phyloP scores from a whole-genome alignment of 2,888 invertebrate genomes.

The Yponomeuta evonymella region DNA sequence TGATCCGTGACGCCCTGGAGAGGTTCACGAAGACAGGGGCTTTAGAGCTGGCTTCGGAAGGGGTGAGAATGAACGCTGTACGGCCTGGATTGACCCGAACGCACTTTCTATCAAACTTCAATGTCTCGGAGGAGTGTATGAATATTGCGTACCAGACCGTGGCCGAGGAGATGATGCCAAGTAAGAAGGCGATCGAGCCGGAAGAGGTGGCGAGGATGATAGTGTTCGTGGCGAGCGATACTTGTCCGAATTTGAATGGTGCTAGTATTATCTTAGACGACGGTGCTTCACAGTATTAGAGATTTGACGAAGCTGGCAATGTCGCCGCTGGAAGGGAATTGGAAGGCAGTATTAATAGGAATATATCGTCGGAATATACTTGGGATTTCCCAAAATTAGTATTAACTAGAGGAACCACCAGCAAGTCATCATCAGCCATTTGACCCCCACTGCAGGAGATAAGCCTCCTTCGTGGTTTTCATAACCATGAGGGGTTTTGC shows the following conservation, averaged over 20 bases:
- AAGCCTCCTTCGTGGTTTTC: no score
- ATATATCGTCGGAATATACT: no score
- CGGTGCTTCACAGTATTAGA: conserved; percentile 35
- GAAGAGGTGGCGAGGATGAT: conserved; percentile 52
- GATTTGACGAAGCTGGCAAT: background rate
- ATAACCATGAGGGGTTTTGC: no score
- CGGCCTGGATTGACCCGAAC: conserved; percentile 50
- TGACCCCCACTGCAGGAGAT: no score
- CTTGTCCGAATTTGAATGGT: conserved; percentile 43
- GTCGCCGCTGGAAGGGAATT: background rate
- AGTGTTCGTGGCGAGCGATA: conserved; percentile 43
- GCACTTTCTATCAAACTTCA: conserved; percentile 45
- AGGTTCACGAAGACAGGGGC: conserved; percentile 47
- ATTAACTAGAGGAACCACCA: no score
- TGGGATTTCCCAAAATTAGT: no score
- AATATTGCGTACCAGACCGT: conserved; percentile 38
- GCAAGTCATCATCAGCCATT: no score
- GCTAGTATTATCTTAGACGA: conserved; percentile 42
- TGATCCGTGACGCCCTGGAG: conserved; percentile 46
- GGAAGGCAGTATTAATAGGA: background rate
- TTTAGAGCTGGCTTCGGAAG: conserved; percentile 44
- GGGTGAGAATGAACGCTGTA: conserved; percentile 53
- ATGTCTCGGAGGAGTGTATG: conserved; percentile 40
- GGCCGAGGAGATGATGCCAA: conserved; percentile 35
- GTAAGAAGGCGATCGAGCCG: conserved; percentile 43